Evolutionary conservation across 2,888 invertebrate species (phyloP).

Genomic region (Nycteola revayana): DNA sequence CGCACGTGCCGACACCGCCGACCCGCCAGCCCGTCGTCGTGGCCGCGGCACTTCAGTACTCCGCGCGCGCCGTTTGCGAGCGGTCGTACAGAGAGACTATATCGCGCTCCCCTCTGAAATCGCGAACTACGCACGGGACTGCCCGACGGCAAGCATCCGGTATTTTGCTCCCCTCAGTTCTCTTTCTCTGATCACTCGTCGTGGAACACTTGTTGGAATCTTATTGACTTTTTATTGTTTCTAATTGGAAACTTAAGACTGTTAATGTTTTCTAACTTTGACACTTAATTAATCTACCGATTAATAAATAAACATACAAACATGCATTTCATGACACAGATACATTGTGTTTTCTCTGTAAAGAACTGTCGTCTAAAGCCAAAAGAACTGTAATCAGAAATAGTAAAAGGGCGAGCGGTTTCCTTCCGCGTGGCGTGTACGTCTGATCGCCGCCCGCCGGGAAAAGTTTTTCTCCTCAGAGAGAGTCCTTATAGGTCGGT

Average conservation of each 20-base stretch:
- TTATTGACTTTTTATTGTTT: not conserved
- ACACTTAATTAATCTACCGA: conserved; percentile 9
- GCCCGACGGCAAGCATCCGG: conserved; percentile 25
- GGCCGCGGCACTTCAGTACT: conserved; percentile 51
- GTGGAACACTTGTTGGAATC: conserved; percentile 28
- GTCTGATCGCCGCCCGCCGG: conserved; percentile 41
- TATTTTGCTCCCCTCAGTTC: conserved; percentile 25
- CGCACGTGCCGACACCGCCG: conserved; percentile 59
- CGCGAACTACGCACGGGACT: conserved; percentile 42
- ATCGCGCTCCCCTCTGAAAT: conserved; percentile 25
- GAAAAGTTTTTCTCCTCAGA: conserved; percentile 55
- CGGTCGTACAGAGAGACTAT: conserved; percentile 50
- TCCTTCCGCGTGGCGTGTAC: conserved; percentile 29
- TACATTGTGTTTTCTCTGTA: conserved; percentile 1
- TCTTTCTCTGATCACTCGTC: conserved; percentile 19
- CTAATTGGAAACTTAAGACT: conserved; percentile 8
- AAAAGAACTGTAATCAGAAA: conserved; percentile 13
- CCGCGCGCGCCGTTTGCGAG: conserved; percentile 74
- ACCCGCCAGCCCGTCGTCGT: conserved; percentile 29
- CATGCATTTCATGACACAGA: not conserved
- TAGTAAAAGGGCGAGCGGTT: conserved; percentile 31
- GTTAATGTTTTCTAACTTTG: conserved; percentile 3
- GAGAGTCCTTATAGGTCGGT: conserved; percentile 57
- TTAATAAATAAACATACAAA: conserved; percentile 7
- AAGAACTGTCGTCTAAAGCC: conserved; percentile 7